Base-by-base conservation (phyloP, 2,888 invertebrate species). In the Chydorus sphaericus region DNA sequence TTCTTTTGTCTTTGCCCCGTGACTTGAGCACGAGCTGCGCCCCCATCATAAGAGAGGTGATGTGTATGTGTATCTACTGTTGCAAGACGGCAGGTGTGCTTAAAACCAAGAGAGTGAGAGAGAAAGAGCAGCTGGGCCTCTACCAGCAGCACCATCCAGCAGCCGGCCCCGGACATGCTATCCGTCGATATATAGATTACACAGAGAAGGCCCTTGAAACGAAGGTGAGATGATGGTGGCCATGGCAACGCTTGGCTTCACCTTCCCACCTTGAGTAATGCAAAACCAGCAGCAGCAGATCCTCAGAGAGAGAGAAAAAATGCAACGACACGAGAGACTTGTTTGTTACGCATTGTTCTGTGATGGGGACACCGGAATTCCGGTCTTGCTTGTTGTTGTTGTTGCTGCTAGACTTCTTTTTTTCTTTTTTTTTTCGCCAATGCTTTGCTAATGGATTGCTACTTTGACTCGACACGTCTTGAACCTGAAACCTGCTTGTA, bases 201-300 rank as follows among this genome's bases (percentile, higher is more conserved):
- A 44, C 26, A 44, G 3, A 20, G 20, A 20, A 44, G 26, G 28
- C 44, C 44, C 44, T 44, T 44, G 44, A 44, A 44, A 10, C 18
- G 28, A 4, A 23, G 16, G 28, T 26, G 4, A 44, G 2, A 26
- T 26, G 44, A 28, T 28, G 4, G 44, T 44, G 44, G 26, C 44
- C 44, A 44, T 44, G 44, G 44, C 44, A 44, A 44, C 44, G 44
- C 44, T 44, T 44, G 44, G 44, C 44, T 44, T 44, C 44, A 44
- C 44, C 20, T 18, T n/a, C 39, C 44, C 28, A 44, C 44, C 44
- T 44, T 44, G 44, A 44, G 28, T 26, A 33, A 33, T 14, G 33
- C 8, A 10, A 2, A 44, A 44, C 23, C n/a, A n/a, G n/a, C n/a
- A n/a, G n/a, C n/a, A n/a, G n/a, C n/a, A n/a, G n/a, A n/a, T n/a